These are phyloP conservation scores for Hydrozoanthus tunicans DNA, from an alignment of 64 coral and sea anemone genomes.

Conservation along the genomic window DNA sequence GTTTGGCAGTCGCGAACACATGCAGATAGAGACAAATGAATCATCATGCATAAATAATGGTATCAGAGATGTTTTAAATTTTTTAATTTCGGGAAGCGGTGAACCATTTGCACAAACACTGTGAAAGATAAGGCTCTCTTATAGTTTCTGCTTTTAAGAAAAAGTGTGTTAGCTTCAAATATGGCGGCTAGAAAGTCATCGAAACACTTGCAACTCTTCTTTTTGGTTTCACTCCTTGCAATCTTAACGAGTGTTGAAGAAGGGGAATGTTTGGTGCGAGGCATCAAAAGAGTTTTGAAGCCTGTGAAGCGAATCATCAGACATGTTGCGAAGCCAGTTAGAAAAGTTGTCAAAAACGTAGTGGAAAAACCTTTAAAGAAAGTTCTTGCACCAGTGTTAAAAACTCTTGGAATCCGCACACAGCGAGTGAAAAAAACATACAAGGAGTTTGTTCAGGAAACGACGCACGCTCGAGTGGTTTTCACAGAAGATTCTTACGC, in stretches of 20 bases:
- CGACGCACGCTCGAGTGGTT: conserved; percentile 53
- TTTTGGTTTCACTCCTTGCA: not conserved
- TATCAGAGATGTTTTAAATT: too few species aligned
- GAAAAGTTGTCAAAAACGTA: conserved; percentile 61
- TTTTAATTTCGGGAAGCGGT: too few species aligned
- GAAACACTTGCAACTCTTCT: not conserved
- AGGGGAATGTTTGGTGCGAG: conserved; percentile 14
- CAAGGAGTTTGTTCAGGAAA: conserved; percentile 58
- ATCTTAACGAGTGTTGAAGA: not conserved
- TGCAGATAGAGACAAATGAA: too few species aligned
- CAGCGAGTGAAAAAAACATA: conserved; percentile 70
- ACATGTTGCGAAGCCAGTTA: conserved; percentile 46
- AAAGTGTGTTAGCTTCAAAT: not conserved
- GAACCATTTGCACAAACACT: too few species aligned
- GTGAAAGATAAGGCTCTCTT: too few species aligned
- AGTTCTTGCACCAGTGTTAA: conserved; percentile 32
- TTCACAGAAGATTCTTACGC: conserved; percentile 69
- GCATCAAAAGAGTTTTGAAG: not conserved
- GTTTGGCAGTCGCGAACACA: too few species aligned
- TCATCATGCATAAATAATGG: too few species aligned
- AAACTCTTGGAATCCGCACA: conserved; percentile 49
- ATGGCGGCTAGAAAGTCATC: not conserved
- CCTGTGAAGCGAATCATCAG: not conserved
- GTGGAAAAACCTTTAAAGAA: conserved; percentile 58
- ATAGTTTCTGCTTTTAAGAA: too few species aligned